Conservation (phyloP, 2,888 invertebrate genomes). For the Lasioglossum vierecki region DNA sequence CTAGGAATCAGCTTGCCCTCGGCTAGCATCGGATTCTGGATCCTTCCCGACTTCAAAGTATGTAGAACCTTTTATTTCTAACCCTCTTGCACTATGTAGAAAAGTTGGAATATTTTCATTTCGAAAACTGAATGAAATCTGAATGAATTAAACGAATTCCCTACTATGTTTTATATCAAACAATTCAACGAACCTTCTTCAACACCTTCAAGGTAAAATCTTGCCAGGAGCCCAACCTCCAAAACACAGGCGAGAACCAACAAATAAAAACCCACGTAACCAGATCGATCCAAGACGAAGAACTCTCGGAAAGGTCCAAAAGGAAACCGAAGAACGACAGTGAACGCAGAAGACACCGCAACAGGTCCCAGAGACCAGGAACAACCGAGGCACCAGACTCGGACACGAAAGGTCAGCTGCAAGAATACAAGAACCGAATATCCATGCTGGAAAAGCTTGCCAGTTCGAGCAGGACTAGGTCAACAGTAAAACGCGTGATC, state of each 20-base stretch:
- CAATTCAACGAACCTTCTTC: not conserved
- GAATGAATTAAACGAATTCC: too few species aligned
- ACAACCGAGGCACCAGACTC: not conserved
- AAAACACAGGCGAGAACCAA: not conserved
- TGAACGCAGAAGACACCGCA: not conserved
- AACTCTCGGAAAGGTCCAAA: not conserved
- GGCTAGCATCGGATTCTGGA: constrained; percentile 90
- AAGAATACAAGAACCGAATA: not conserved
- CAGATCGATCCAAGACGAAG: not conserved
- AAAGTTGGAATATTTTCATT: not conserved
- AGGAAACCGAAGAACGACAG: not conserved
- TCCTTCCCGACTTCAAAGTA: constrained; percentile 87
- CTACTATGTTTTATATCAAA: not conserved
- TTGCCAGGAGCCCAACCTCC: constrained; percentile 62
- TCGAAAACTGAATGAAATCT: too few species aligned
- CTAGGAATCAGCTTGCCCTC: constrained; percentile 87
- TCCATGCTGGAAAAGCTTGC: not conserved
- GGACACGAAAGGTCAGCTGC: not conserved
- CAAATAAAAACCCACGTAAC: not conserved
- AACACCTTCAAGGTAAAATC: constrained; percentile 59
- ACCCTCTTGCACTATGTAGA: not conserved
- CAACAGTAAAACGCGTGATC: not conserved
- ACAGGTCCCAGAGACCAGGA: not conserved
- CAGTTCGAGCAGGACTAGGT: not conserved
- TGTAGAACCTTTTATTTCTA: not conserved